Base-by-base conservation (phyloP, 2,797 vertebrate species). In the Zalophus californianus region DNA sequence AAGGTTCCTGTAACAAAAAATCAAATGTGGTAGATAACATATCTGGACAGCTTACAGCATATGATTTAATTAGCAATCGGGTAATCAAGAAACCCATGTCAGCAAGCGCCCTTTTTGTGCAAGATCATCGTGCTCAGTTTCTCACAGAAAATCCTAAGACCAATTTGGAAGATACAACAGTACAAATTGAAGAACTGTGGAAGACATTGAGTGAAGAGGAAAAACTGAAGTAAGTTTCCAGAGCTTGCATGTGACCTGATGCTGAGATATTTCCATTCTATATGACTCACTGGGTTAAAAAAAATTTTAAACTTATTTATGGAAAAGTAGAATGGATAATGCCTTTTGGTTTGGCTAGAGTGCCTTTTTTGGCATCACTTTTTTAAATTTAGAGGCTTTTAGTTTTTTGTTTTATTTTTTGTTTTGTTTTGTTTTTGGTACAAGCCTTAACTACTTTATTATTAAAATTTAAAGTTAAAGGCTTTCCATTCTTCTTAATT, bases 171-270 rank as follows among this genome's bases (percentile, higher is more conserved):
- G 99, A 99, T 93, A 98, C 99, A 98, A 98, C 98, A 97, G 13
- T 94, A 96, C 97, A 98, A 75, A 97, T 99, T 96, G 99, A 99
- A 97, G 98, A 99, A 97, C 99, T 98, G 98, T 99, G 99, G 99
- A 99, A 99, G 99, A 99, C 99, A 98, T 98, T 99, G 97, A 98
- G 97, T 98, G 99, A 99, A 98, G 99, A 99, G 96, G 99, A 99
- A 83, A 99, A 98, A 98, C 98, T 98, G 96, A 99, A 99, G 99
- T 99, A 99, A 99, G 99, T 99, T 99, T 99, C 99, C 98, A 99
- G 99, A 98, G 98, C 95, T 98, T 97, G 73, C 98, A 96, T 98
- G 98, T 98, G 98, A 98, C 96, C 98, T 93, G 62, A 82, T 97
- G 85, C 88, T 79, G 97, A 90, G 94, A 97, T 98, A 82, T 99